Base-by-base conservation (phyloP, 2,113 vertebrate species). In the Neodon shergylaensis region DNA sequence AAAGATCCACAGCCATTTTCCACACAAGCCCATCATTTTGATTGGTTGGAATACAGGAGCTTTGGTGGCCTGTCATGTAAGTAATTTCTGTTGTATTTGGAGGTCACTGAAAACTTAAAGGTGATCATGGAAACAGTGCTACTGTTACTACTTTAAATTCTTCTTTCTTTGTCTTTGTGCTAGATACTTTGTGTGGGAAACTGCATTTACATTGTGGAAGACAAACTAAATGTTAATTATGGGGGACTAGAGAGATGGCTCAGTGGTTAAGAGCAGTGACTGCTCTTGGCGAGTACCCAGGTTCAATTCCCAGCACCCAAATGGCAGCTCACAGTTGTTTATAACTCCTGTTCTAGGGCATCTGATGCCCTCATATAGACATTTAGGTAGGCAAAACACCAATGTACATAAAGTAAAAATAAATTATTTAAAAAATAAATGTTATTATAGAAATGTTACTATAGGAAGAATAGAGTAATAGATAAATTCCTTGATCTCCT, bases 21-120 rank as follows among this genome's bases (percentile, higher is more conserved):
- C 99, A 3, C 99, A 99, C 97, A 99, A 99, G 95, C 99, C 99
- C 4, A 99, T 99, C 81, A 99, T 99, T 97, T 98, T 99, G 91
- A 99, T 99, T 3, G 99, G 99, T 66, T 99, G 99, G 99, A 99
- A 99, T 76, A 99, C 99, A 0, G 99, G 99, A 47, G 99, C 99
- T 44, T 98, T 99, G 96, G 99, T 99, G 68, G 99, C 99, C 92
- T 99, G 99, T 98, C 99, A 99, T 0, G 99, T 99, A 97, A 99
- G 99, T 98, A 47, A 63, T 66, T 0, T 3, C 0, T 2, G 0
- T 26, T 81, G 52, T 49, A 3, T 54, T 63, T 92, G 52, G 77
- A 70, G 19, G 1, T 66, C 42, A 21, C 72, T 73, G 42, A 85
- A 22, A 42, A 92, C 11, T 26, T 33, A 26, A 65, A 94, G 31